Conservation (phyloP, 2,797 vertebrate species). For the Tragelaphus eurycerus region DNA sequence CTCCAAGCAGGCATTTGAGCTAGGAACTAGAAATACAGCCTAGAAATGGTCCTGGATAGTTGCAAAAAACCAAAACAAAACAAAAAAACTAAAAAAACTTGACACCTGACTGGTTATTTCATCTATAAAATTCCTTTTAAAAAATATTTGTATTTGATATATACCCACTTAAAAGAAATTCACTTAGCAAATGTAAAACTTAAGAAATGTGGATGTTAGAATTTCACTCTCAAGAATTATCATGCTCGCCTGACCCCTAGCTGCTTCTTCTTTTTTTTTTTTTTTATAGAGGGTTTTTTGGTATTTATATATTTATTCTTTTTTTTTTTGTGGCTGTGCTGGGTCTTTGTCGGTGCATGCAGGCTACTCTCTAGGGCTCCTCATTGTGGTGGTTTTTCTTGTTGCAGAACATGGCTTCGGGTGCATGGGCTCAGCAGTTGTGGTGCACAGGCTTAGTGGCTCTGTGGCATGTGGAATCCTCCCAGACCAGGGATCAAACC, state of each 20-base stretch:
- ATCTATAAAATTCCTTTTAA: background rate
- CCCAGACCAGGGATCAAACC: background rate
- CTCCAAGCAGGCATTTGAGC: background rate
- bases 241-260: background rate
- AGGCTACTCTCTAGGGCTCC: fast-evolving
- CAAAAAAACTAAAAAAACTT: background rate
- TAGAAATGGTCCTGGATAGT: background rate
- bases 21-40: background rate
- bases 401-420: background rate
- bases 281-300: background rate
- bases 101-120: background rate
- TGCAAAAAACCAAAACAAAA: background rate
- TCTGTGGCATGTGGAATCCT: background rate
- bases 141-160: background rate
- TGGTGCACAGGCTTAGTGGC: background rate
- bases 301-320: background rate
- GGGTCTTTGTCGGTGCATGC: fast-evolving
- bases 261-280: background rate
- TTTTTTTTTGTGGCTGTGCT: background rate
- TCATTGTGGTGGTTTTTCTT: background rate
- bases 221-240: background rate
- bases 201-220: background rate
- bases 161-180: background rate
- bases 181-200: background rate
- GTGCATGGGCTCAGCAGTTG: background rate